These are phyloP conservation scores for Anser cygnoides DNA, from an alignment of 2,113 vertebrate genomes.

Conservation along the genomic window DNA sequence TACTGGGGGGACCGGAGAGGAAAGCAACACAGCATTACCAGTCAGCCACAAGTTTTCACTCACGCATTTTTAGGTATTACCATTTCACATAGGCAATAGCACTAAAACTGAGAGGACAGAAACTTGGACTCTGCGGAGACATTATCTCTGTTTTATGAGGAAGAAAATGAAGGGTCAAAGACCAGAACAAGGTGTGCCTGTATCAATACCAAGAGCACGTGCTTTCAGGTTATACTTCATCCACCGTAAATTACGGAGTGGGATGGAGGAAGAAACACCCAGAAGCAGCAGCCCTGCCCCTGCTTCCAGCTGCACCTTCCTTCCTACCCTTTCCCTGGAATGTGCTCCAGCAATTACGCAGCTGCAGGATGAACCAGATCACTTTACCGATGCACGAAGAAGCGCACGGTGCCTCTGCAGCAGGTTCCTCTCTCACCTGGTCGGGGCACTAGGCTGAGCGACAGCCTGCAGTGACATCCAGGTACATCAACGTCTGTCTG, in stretches of 20 bases:
- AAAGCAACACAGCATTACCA: background rate
- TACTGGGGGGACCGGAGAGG: background rate
- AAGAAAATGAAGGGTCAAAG: background rate
- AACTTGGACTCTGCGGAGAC: background rate
- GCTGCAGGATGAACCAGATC: background rate
- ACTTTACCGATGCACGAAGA: background rate
- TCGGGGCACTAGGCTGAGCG: background rate
- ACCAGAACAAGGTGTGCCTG: background rate
- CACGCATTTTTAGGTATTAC: background rate
- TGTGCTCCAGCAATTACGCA: background rate
- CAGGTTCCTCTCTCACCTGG: background rate
- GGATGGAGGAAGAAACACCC: background rate
- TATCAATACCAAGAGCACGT: background rate
- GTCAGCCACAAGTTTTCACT: background rate
- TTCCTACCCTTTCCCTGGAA: background rate
- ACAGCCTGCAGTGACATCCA: background rate
- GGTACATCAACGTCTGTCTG: background rate
- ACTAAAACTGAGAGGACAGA: background rate
- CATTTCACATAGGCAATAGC: fast-evolving
- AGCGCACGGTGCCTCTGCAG: background rate
- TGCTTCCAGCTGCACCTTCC: background rate
- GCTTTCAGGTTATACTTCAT: background rate
- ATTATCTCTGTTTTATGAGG: background rate
- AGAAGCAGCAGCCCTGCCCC: background rate
- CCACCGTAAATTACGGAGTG: background rate